Evolutionary conservation across 2,888 invertebrate species (phyloP).

Genomic region (Onchidella celtica): DNA sequence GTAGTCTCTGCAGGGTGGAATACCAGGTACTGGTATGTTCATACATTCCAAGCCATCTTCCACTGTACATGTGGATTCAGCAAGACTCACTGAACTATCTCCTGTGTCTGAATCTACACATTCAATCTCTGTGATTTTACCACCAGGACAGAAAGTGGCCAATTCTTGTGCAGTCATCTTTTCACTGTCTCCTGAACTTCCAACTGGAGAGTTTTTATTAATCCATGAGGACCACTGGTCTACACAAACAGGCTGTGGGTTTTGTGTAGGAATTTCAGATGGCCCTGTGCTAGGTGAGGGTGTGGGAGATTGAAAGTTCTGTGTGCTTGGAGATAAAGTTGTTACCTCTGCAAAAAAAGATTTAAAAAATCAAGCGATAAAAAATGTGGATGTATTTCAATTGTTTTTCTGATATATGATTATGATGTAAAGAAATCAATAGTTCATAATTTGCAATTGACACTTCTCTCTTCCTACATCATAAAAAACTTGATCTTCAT

Average conservation of each 20-base stretch:
- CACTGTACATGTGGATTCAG: conserved; percentile 78
- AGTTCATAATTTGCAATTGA: too few relatives aligned
- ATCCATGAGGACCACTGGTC: conserved; percentile 51
- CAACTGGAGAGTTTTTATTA: conserved; percentile 52
- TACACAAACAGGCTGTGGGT: neutral
- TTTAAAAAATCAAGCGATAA: too few relatives aligned
- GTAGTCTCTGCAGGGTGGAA: conserved; percentile 64
- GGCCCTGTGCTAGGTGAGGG: too few relatives aligned
- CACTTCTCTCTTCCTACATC: too few relatives aligned
- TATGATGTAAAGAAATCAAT: too few relatives aligned
- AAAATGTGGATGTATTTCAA: too few relatives aligned
- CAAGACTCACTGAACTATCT: conserved; percentile 59
- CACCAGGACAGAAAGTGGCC: conserved; percentile 59
- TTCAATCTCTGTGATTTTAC: conserved; percentile 67
- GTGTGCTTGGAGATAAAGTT: too few relatives aligned
- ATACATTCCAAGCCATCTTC: conserved; percentile 87
- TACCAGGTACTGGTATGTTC: conserved; percentile 58
- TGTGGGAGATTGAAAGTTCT: too few relatives aligned
- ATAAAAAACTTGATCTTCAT: too few relatives aligned
- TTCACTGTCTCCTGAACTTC: conserved; percentile 56
- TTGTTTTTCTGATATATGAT: too few relatives aligned
- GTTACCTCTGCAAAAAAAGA: too few relatives aligned
- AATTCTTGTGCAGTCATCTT: conserved; percentile 52
- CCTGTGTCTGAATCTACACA: conserved; percentile 65
- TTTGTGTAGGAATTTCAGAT: too few relatives aligned